Evolutionary conservation across 2,113 vertebrate genomes (phyloP), one percentile per base, ranked within the genome.

Genomic region (Erpornis zantholeuca): DNA sequence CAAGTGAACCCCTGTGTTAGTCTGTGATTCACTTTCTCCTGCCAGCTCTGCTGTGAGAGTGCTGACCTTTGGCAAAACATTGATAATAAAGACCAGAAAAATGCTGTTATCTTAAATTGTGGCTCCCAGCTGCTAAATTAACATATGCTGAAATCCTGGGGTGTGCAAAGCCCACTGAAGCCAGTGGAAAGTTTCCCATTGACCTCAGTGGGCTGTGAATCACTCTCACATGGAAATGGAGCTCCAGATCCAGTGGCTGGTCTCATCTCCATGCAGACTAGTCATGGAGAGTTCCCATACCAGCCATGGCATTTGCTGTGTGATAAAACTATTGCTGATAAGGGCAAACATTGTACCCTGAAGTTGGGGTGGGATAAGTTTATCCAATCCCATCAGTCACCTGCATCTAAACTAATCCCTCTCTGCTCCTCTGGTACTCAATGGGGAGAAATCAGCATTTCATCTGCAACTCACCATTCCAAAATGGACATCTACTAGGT

Each of bases 381-480:
- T 14, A 44, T 75, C 44, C 64, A 61, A 66, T 60, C 69, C 60
- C 44, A 27, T 68, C 17, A 24, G 38, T 54, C 29, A 73, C 56
- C 69, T 44, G 44, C 44, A 76, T 40, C 24, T 56, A 59, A 82
- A 18, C 2, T 49, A 45, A 76, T 49, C n/a, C 38, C 27, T n/a
- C n/a, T n/a, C n/a, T n/a, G n/a, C n/a, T n/a, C 17, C 60, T 84
- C 45, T 53, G n/a, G 24, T 75, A 64, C 44, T 75, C 60, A 87
- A 6, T 0, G 5, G 28, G 64, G 60, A 78, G 42, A 84, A 91
- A 49, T 87, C 49, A 76, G 70, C 20, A 45, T 90, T 91, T 91
- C 87, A 87, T 87, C 96, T 93, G 90, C 61, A 96, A 79, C 52
- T 91, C 92, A 93, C 82, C 94, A 90, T 87, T 91, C 78, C 70